Conservation (phyloP, 2,797 vertebrate species). For the Chanos chanos region DNA sequence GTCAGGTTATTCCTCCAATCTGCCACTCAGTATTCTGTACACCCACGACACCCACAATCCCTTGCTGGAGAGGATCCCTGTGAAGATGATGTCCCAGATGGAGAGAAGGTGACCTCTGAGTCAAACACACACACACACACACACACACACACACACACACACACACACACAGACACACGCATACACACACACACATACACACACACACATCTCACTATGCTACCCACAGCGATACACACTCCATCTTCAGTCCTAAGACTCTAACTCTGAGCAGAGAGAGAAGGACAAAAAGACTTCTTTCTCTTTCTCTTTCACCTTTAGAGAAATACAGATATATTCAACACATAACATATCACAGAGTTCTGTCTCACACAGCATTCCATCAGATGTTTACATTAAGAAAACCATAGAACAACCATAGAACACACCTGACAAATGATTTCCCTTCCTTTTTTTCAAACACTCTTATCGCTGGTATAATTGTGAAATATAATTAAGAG, state of each 20-base stretch:
- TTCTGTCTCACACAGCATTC: background rate
- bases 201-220: constrained; percentile 6
- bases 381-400: background rate
- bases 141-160: background rate
- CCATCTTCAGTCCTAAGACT: background rate
- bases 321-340: background rate
- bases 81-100: constrained; percentile 69
- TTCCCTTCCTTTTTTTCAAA: too few species aligned
- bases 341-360: background rate
- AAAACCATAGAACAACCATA: background rate
- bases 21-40: constrained; percentile 66
- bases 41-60: constrained; percentile 60
- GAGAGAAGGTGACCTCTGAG: constrained; percentile 65
- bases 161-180: background rate
- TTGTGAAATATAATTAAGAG: too few species aligned
- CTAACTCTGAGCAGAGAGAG: constrained; percentile 9
- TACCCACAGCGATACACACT: background rate
- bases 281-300: too few species aligned
- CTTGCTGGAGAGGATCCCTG: constrained; percentile 68
- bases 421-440: background rate
- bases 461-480: too few species aligned
- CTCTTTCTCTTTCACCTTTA: background rate
- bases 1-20: constrained; percentile 73
- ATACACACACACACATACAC: background rate
- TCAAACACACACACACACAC: constrained; percentile 36